Conservation (phyloP, 37 sponge, comb jelly and placozoan species). For the Haliclona indistincta region DNA sequence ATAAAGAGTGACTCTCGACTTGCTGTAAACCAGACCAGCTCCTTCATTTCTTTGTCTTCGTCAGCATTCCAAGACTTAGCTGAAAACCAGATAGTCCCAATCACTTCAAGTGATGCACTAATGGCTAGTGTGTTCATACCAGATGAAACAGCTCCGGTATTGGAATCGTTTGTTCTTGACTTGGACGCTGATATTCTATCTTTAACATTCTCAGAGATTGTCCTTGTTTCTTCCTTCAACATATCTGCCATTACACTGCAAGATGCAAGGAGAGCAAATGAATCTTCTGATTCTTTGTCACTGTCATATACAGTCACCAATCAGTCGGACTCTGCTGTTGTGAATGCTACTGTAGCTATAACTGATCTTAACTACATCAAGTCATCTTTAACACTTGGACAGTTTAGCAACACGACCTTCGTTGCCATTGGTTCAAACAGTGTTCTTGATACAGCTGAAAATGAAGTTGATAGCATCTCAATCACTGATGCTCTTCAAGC, state of each 20-base stretch:
- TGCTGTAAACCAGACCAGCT: slow-evolving; percentile 36
- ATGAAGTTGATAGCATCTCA: slow-evolving; percentile 39
- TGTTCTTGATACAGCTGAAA: slow-evolving; percentile 63
- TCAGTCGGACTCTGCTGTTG: slow-evolving; percentile 25
- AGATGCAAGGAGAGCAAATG: slow-evolving; percentile 17
- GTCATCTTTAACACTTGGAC: slow-evolving; percentile 41
- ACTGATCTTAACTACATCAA: slow-evolving; percentile 59
- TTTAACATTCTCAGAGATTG: slow-evolving; percentile 79
- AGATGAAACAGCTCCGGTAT: slow-evolving; percentile 62
- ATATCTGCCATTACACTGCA: slow-evolving; percentile 64
- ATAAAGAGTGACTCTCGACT: slow-evolving; percentile 51
- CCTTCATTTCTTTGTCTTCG: slow-evolving; percentile 61
- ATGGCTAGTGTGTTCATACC: slow-evolving; percentile 41
- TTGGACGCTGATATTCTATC: slow-evolving; percentile 52
- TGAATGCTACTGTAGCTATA: slow-evolving; percentile 30
- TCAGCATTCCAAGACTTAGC: slow-evolving; percentile 52
- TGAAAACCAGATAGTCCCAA: slow-evolving; percentile 22
- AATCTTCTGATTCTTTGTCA: slow-evolving; percentile 2
- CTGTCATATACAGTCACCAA: slow-evolving; percentile 1
- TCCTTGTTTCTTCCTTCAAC: slow-evolving; percentile 42
- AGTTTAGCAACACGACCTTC: slow-evolving; percentile 52
- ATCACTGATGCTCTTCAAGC: slow-evolving; percentile 33
- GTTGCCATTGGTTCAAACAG: slow-evolving; percentile 35
- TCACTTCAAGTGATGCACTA: slow-evolving; percentile 37
- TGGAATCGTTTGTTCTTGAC: slow-evolving; percentile 66